Base-by-base conservation (phyloP, 64 coral and sea anemone species). In the Porites australiensis region DNA sequence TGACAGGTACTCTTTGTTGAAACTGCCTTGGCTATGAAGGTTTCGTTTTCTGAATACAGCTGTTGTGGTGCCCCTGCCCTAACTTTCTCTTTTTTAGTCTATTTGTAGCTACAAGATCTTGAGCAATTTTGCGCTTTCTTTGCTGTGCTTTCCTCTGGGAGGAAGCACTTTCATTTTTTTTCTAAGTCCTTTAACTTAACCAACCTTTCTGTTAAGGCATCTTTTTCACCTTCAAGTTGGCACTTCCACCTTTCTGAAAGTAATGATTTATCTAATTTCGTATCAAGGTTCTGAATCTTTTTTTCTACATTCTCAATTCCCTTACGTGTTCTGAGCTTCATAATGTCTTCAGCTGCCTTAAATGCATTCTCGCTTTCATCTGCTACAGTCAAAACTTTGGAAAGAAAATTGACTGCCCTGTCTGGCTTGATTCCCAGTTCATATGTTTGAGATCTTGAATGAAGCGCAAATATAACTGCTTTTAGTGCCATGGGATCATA, bases 41-140 rank as follows among this genome's bases (percentile, higher is more conserved):
- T 54, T 76, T 92, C 90, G 82, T 92, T 70, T 85, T 92, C 90
- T 50, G 79, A 84, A 92, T 92, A 79, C 13, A 92, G 53, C 79
- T 76, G 77, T 6, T 70, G 49, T 81, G 88, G 88, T 50, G 64
- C 63, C 23, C 77, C 76, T 80, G 77, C 88, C 13, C 88, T 72
- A 77, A 64, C 50, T 77, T 88, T 87, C 45, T 55, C 60, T 18
- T 88, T 87, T 81, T 87, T 21, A 74, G 4, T 76, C 48, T 58
- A 62, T 93, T 79, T 50, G 88, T 44, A 8, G 51, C 73, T 51
- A 78, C 79, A 51, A 71, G 73, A 79, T 93, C 72, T 78, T 88
- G 53, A 75, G 79, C 90, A 51, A 76, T 85, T 57, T 85, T 92
- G 16, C 75, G 83, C 20, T 81, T 88, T 65, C 23, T 72, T 92